These are phyloP conservation scores for Eulemur rufifrons DNA, from an alignment of 2,113 vertebrate genomes.

Conservation along the genomic window DNA sequence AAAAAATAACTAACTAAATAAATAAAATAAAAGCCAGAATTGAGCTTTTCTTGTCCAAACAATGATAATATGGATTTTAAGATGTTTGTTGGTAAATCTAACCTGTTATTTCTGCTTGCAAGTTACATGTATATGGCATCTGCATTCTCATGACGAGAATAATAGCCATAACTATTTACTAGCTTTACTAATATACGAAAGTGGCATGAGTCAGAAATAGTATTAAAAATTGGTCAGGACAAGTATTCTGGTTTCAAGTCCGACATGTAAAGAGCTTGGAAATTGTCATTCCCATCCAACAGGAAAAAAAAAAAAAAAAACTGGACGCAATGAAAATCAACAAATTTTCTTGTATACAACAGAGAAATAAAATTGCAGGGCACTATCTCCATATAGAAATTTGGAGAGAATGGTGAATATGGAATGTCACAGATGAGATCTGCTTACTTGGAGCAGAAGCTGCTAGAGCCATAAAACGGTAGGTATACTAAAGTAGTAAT, in stretches of 20 bases:
- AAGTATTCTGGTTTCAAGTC: neutral
- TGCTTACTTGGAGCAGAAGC: neutral
- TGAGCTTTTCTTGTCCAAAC: neutral
- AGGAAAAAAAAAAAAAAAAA: neutral
- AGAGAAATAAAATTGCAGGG: neutral
- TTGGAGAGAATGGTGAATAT: neutral
- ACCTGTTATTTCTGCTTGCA: neutral
- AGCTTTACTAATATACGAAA: neutral
- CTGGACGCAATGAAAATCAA: neutral
- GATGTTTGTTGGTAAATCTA: neutral
- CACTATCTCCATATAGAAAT: neutral
- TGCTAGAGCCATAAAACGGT: neutral
- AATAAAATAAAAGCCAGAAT: neutral
- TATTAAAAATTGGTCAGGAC: neutral
- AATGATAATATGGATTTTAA: neutral
- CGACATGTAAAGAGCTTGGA: neutral
- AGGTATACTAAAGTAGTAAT: neutral
- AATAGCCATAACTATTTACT: neutral
- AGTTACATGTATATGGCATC: neutral
- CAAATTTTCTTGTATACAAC: neutral
- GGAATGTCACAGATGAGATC: neutral
- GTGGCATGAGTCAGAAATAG: neutral
- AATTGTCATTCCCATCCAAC: neutral
- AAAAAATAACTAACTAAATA: neutral
- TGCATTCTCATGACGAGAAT: neutral